Evolutionary conservation across 2,888 invertebrate genomes (phyloP).

Genomic region (Meganola albula): DNA sequence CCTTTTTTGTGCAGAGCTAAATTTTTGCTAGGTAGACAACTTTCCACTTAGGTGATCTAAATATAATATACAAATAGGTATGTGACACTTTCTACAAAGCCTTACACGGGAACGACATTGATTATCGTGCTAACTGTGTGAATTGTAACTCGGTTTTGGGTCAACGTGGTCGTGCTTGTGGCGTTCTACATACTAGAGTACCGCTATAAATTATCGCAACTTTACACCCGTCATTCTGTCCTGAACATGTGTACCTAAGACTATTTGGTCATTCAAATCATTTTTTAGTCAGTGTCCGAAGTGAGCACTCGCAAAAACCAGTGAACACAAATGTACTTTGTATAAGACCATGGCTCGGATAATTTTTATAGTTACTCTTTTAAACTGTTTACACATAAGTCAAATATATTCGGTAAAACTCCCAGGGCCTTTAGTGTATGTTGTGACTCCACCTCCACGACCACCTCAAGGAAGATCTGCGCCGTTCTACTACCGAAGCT

Average conservation of each 20-base stretch:
- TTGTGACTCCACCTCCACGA: slow-evolving; percentile 61
- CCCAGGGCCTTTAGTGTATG: slow-evolving; percentile 61
- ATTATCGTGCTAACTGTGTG: slow-evolving; percentile 63
- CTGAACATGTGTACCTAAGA: slow-evolving; percentile 35
- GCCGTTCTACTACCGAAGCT: slow-evolving; percentile 67
- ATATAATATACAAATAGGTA: slow-evolving; percentile 62
- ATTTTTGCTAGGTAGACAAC: too few relatives aligned
- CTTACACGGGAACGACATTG: slow-evolving; percentile 45
- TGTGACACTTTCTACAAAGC: slow-evolving; percentile 65
- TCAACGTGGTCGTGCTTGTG: slow-evolving; percentile 56
- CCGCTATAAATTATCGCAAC: slow-evolving; percentile 73
- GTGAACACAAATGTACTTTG: slow-evolving; percentile 36
- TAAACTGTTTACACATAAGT: slow-evolving; percentile 38
- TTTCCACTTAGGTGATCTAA: slow-evolving; percentile 35
- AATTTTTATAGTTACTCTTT: slow-evolving; percentile 32
- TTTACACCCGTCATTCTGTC: slow-evolving; percentile 37
- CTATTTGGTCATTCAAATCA: slow-evolving; percentile 42
- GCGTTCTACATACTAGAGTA: slow-evolving; percentile 61
- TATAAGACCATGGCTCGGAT: slow-evolving; percentile 46
- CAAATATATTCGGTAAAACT: slow-evolving; percentile 39
- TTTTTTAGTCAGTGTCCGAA: slow-evolving; percentile 50
- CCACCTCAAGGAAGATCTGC: slow-evolving; percentile 47
- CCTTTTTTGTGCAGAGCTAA: too few relatives aligned
- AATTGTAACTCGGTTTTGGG: slow-evolving; percentile 54
- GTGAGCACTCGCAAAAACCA: slow-evolving; percentile 37